A percentile compares a stretch with the other conserved stretches of the same genome.
Conservation (phyloP, 2,888 invertebrate genomes). For the Papilio gigon region DNA sequence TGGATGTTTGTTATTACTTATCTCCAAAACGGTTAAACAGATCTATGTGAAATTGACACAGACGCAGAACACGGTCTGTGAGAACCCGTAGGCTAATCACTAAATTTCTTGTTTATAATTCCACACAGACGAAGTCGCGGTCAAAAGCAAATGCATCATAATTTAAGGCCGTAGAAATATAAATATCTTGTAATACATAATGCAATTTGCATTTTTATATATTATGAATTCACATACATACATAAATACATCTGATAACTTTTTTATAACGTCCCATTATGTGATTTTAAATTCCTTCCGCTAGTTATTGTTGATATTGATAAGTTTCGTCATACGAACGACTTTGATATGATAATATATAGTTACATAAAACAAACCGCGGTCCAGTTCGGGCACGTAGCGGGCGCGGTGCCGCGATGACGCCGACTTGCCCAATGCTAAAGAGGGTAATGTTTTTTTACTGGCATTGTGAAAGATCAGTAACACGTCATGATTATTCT, state of each 20-base stretch:
- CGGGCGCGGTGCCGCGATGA: slow-evolving; percentile 44
- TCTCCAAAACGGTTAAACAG: too few relatives aligned
- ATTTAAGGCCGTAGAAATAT: too few relatives aligned
- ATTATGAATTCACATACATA: background rate
- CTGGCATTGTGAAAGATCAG: slow-evolving; percentile 32
- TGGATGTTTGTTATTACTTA: too few relatives aligned
- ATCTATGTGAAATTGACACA: too few relatives aligned
- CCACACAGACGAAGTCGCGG: too few relatives aligned
- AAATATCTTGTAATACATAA: too few relatives aligned
- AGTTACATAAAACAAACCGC: slow-evolving; percentile 51
- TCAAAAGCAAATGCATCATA: too few relatives aligned
- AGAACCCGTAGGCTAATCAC: too few relatives aligned
- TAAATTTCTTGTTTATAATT: too few relatives aligned
- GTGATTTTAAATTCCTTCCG: background rate
- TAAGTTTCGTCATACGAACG: slow-evolving; percentile 32
- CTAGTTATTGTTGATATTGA: background rate
- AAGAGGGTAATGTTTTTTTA: slow-evolving; percentile 32
- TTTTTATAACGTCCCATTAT: background rate
- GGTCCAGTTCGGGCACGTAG: slow-evolving; percentile 52
- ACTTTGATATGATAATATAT: slow-evolving; percentile 49
- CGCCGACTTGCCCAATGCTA: slow-evolving; percentile 18
- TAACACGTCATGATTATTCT: background rate
- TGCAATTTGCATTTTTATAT: too few relatives aligned
- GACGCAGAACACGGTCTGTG: too few relatives aligned
- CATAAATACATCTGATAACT: background rate